phyloP scores from a whole-genome alignment of 1,140 invertebrate species.

The Sinonovacula constricta region DNA sequence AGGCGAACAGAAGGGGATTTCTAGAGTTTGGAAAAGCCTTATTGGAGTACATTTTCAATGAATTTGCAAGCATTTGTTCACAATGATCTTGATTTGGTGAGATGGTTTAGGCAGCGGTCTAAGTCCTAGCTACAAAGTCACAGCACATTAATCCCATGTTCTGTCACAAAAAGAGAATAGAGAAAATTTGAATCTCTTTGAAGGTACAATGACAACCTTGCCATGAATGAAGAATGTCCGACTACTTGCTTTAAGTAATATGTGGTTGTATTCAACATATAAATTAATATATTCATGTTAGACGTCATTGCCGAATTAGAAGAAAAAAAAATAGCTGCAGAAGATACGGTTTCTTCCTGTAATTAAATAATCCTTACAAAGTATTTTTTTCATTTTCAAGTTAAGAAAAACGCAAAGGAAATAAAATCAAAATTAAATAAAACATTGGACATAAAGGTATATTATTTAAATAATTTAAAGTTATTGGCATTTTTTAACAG shows the following conservation, averaged over 20 bases:
- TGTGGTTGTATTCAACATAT: neutral
- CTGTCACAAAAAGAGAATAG: neutral
- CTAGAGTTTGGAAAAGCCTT: neutral
- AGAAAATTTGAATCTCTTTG: neutral
- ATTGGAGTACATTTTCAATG: conserved; percentile 23
- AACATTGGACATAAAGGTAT: no score
- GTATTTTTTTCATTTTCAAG: no score
- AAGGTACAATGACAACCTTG: neutral
- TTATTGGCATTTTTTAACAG: no score
- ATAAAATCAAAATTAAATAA: no score
- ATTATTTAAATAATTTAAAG: no score
- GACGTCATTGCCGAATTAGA: no score
- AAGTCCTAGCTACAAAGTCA: neutral
- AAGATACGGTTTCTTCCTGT: no score
- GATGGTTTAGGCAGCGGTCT: neutral
- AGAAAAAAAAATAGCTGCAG: no score
- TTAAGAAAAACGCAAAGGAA: no score
- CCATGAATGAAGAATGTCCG: neutral
- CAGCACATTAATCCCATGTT: neutral
- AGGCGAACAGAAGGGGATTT: conserved; percentile 17
- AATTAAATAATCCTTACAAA: no score
- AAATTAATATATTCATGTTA: no score
- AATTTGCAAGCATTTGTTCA: neutral
- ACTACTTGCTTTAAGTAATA: neutral
- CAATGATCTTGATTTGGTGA: neutral